phyloP scores from a whole-genome alignment of 2,113 vertebrate species.

The Tyto alba region DNA sequence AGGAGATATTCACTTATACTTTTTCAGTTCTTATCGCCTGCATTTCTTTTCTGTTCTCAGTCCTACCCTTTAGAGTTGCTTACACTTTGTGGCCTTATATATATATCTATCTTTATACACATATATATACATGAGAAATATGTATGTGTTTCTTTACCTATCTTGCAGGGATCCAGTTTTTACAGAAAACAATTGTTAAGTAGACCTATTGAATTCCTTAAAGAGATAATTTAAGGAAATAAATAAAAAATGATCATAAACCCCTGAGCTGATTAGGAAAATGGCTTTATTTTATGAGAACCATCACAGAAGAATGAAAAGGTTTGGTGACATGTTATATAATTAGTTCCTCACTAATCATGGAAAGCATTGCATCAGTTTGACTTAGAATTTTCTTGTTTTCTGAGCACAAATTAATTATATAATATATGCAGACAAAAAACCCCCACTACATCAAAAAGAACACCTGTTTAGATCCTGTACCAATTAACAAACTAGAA shows the following conservation, averaged over 20 bases:
- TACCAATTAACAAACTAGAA: background rate
- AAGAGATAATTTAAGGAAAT: background rate
- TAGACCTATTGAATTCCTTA: background rate
- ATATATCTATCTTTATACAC: background rate
- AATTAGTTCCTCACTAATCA: background rate
- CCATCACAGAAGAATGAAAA: background rate
- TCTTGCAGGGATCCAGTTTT: background rate
- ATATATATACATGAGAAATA: background rate
- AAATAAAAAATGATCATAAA: background rate
- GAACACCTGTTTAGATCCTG: background rate
- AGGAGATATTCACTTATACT: background rate
- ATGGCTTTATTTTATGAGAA: background rate
- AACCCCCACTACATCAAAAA: background rate
- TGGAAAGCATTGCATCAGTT: background rate
- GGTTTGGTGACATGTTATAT: background rate
- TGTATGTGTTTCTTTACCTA: background rate
- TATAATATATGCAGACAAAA: background rate
- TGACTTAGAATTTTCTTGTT: background rate
- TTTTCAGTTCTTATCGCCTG: fast-evolving
- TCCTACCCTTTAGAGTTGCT: background rate
- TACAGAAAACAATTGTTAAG: background rate
- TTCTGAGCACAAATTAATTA: background rate
- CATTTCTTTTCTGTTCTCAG: background rate
- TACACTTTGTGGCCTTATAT: background rate
- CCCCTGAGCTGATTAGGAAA: background rate